Conservation (phyloP, 2,888 invertebrate species). For the Cryptocephalus primarius region DNA sequence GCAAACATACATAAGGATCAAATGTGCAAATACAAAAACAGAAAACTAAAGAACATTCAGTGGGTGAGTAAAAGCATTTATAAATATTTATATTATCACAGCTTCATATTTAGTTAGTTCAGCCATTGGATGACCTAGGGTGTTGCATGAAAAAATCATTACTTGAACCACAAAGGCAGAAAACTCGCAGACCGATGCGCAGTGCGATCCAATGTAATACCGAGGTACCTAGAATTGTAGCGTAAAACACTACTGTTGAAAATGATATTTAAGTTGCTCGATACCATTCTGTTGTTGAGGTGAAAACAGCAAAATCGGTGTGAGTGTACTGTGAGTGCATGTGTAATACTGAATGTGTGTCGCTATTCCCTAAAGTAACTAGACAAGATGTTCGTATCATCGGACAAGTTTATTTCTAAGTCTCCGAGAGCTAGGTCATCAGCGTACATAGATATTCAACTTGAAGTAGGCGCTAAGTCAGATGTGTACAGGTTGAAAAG, state of each 20-base stretch:
- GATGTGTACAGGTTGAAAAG: background rate
- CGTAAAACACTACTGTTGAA: background rate
- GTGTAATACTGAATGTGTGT: background rate
- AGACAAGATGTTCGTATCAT: background rate
- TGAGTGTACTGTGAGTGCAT: background rate
- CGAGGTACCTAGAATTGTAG: too few species aligned
- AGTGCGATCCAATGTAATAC: background rate
- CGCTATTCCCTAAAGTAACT: background rate
- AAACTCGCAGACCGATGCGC: background rate
- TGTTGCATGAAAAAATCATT: background rate
- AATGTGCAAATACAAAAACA: background rate
- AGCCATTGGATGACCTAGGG: background rate
- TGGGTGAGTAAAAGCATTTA: background rate
- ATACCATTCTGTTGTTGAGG: background rate
- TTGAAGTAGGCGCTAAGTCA: background rate
- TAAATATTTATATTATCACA: background rate
- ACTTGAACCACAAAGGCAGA: background rate
- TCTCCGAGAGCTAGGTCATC: background rate
- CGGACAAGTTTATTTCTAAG: background rate
- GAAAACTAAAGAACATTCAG: background rate
- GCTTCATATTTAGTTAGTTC: background rate
- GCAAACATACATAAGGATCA: background rate
- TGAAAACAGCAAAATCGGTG: conserved; percentile 1
- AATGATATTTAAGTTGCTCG: background rate
- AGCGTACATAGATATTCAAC: too few species aligned